phyloP scores from a whole-genome alignment of 2,888 invertebrate genomes.

The Julus scandinavius region DNA sequence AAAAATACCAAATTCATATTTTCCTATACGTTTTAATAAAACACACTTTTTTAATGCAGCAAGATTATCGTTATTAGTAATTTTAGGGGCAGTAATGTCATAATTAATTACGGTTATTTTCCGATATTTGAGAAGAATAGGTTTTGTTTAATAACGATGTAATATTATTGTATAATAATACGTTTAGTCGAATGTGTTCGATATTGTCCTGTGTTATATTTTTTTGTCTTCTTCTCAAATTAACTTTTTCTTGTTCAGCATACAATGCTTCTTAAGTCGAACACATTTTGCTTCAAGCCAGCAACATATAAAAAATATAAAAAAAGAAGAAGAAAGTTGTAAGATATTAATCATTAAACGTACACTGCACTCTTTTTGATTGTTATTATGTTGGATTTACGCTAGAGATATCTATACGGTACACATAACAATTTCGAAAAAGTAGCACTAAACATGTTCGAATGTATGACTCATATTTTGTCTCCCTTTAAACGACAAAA shows the following conservation, averaged over 20 bases:
- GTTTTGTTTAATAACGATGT: not conserved
- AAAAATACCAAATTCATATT: no score
- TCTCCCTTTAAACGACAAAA: not conserved
- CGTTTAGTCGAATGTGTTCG: not conserved
- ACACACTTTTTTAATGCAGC: not conserved
- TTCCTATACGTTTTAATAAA: no score
- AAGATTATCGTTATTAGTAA: not conserved
- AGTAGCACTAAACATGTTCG: not conserved
- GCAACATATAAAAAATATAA: not conserved
- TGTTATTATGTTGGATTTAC: not conserved
- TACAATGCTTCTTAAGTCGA: not conserved
- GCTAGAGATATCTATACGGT: not conserved
- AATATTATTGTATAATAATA: not conserved
- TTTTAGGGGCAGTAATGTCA: not conserved
- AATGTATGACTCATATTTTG: not conserved
- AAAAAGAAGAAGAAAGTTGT: not conserved
- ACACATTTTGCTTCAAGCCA: not conserved
- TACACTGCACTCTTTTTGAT: not conserved
- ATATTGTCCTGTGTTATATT: not conserved
- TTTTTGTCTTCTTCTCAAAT: not conserved
- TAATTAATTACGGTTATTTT: not conserved
- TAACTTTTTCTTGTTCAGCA: not conserved
- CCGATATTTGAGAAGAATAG: not conserved
- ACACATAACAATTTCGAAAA: not conserved
- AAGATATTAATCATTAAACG: conserved; percentile 11